Conservation (phyloP, 2,113 vertebrate genomes). For the Laticauda colubrina region DNA sequence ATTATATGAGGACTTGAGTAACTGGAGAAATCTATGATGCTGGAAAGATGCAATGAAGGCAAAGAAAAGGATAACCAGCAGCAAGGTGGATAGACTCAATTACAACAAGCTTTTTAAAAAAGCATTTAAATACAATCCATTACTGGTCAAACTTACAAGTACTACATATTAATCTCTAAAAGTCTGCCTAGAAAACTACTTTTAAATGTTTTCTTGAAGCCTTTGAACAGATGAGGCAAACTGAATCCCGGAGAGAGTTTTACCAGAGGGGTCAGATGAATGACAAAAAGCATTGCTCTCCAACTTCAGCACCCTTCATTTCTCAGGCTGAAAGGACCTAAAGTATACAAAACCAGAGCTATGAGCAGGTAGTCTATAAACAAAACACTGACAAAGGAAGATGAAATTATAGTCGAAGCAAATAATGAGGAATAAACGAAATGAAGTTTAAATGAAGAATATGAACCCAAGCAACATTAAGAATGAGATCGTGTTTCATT, state of each 20-base stretch:
- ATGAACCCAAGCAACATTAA: not conserved
- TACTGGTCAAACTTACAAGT: not conserved
- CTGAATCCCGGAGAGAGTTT: not conserved
- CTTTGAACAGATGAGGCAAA: not conserved
- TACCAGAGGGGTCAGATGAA: not conserved
- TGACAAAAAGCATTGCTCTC: not conserved
- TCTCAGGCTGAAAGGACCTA: not conserved
- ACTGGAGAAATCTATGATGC: not conserved
- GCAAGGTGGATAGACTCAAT: not conserved
- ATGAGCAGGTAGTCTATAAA: not conserved
- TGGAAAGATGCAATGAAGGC: not conserved
- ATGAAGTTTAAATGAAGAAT: not conserved
- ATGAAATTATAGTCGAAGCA: not conserved
- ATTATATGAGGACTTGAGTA: not conserved
- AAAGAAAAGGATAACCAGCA: not conserved
- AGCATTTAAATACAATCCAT: not conserved
- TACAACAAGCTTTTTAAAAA: not conserved
- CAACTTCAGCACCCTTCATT: not conserved
- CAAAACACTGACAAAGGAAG: not conserved
- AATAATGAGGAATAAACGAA: not conserved
- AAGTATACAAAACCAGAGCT: not conserved
- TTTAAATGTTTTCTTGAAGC: not conserved
- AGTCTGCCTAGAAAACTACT: not conserved
- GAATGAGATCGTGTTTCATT: not conserved
- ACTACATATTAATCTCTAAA: not conserved